phyloP scores from a whole-genome alignment of 2,888 invertebrate genomes.

The Agriopis marginaria region DNA sequence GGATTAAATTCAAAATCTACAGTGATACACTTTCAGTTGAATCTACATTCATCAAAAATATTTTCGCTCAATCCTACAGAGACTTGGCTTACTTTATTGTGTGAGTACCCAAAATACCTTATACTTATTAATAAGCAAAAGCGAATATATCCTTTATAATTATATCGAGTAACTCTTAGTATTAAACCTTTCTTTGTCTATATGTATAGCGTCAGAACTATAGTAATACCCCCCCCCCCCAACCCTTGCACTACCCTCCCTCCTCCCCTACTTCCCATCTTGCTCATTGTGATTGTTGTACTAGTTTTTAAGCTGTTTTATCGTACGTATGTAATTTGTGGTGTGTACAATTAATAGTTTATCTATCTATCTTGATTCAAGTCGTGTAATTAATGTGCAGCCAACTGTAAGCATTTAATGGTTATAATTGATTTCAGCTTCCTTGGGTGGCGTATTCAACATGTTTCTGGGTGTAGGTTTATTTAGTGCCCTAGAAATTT shows the following conservation, averaged over 20 bases:
- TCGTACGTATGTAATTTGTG: too few species aligned
- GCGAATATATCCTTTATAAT: too few species aligned
- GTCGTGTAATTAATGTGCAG: not conserved
- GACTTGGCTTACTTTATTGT: conserved; percentile 76
- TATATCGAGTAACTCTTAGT: too few species aligned
- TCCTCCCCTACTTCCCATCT: too few species aligned
- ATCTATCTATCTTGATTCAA: not conserved
- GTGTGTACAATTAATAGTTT: too few species aligned
- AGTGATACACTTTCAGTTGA: conserved; percentile 62
- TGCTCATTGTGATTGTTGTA: too few species aligned
- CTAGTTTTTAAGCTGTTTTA: too few species aligned
- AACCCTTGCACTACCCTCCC: too few species aligned
- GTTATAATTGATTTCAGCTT: conserved; percentile 62
- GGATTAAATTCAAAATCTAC: conserved; percentile 60
- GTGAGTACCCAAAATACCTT: conserved; percentile 56
- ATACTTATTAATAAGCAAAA: too few species aligned
- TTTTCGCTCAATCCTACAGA: conserved; percentile 70
- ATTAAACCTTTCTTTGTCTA: too few species aligned
- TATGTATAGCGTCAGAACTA: too few species aligned
- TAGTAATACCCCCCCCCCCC: too few species aligned
- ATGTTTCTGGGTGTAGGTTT: conserved; percentile 81
- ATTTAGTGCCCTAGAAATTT: conserved; percentile 73
- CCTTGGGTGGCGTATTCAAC: conserved; percentile 79
- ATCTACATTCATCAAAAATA: conserved; percentile 60
- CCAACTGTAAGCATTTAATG: not conserved